Conservation (phyloP, 2,113 vertebrate species). For the Mus spicilegus region DNA sequence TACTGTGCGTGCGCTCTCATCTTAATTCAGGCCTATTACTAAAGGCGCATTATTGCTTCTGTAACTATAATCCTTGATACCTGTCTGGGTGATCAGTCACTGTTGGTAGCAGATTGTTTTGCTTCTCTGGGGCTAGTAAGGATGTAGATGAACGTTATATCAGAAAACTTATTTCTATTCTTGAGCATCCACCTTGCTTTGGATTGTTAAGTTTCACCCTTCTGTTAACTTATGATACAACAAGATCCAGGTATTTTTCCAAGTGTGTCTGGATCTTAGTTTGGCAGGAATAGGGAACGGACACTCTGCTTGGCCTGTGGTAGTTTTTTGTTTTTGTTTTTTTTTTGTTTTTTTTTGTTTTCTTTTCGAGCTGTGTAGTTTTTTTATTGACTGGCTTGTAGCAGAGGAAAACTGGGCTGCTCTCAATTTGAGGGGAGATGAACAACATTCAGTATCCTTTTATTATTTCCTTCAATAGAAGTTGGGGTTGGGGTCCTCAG, state of each 20-base stretch:
- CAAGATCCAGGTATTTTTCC: background rate
- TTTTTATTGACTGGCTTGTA: background rate
- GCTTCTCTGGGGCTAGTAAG: background rate
- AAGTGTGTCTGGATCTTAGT: background rate
- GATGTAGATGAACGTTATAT: background rate
- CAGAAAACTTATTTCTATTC: constrained; percentile 44
- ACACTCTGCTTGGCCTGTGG: background rate
- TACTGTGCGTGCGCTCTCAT: background rate
- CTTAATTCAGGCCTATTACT: constrained; percentile 36
- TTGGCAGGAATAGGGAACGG: constrained; percentile 30
- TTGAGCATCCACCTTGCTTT: constrained; percentile 3
- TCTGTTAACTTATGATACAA: constrained; percentile 44
- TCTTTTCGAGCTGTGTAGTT: background rate
- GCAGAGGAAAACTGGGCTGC: background rate
- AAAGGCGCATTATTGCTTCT: constrained; percentile 28
- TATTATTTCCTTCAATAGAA: constrained; percentile 42
- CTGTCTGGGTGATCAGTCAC: background rate
- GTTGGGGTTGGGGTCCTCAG: background rate
- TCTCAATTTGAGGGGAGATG: background rate
- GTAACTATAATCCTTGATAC: constrained; percentile 1
- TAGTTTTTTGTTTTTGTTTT: background rate
- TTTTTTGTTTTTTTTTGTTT: too few relatives aligned
- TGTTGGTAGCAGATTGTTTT: background rate
- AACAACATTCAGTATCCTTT: constrained; percentile 4
- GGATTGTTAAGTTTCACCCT: background rate